Percentiles rank a stretch among this genome's conserved stretches.
Evolutionary conservation across 23 tunicate species (phyloP).

Genomic region (Corella eumyota): DNA sequence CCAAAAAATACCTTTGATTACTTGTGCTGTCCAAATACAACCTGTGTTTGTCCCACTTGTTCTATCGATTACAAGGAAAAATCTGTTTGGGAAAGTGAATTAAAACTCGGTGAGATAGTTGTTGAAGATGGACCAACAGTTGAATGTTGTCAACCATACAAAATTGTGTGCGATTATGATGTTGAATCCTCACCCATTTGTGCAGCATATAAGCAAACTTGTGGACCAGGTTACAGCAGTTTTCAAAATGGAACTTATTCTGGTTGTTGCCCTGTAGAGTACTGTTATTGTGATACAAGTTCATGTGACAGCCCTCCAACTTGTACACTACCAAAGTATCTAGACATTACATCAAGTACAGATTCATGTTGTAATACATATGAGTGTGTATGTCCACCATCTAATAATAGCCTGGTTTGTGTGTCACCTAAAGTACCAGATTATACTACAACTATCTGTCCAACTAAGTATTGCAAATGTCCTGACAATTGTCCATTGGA

Average conservation of each 20-base stretch:
- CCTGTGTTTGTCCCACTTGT: slow-evolving; percentile 33
- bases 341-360: neutral
- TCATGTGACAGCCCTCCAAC: slow-evolving; percentile 4
- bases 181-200: slow-evolving; percentile 1
- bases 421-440: slow-evolving; percentile 4
- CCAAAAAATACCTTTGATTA: too few species aligned
- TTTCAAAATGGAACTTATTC: neutral
- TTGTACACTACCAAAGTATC: slow-evolving; percentile 9
- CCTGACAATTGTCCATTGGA: slow-evolving; percentile 28
- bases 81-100: slow-evolving; percentile 3
- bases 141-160: slow-evolving; percentile 28
- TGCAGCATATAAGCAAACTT: neutral
- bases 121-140: neutral
- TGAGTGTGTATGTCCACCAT: slow-evolving; percentile 24
- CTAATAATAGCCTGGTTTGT: slow-evolving; percentile 12
- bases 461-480: slow-evolving; percentile 25
- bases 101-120: slow-evolving; percentile 11
- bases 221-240: neutral
- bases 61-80: slow-evolving; percentile 7
- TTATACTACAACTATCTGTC: slow-evolving; percentile 10
- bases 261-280: slow-evolving; percentile 6
- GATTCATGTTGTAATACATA: slow-evolving; percentile 14
- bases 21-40: too few species aligned
- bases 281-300: slow-evolving; percentile 5
- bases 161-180: slow-evolving; percentile 5